Conservation (phyloP, 2,113 vertebrate species). For the Acanthochromis polyacanthus region DNA sequence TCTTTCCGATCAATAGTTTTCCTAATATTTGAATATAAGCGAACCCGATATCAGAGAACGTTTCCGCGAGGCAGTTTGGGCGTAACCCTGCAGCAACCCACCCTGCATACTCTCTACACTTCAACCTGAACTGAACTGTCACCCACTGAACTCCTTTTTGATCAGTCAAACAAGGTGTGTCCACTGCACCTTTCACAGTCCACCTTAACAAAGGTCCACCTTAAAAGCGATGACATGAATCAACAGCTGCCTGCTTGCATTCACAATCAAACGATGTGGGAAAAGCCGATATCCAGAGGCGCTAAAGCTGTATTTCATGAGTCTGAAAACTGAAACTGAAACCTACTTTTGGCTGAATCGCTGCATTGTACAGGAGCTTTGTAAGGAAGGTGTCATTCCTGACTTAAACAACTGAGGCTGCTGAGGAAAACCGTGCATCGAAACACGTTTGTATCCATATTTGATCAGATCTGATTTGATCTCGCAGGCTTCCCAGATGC, state of each 20-base stretch:
- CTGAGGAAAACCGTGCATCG: neutral
- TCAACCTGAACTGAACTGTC: neutral
- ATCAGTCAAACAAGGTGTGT: neutral
- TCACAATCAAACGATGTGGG: neutral
- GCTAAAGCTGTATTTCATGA: slow-evolving; percentile 12
- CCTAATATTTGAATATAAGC: neutral
- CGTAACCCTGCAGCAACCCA: slow-evolving; percentile 33
- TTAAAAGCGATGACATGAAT: slow-evolving; percentile 17
- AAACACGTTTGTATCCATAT: neutral
- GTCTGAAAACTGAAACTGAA: slow-evolving; percentile 16
- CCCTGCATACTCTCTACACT: neutral
- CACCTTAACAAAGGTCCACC: slow-evolving; percentile 22
- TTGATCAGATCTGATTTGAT: slow-evolving; percentile 4
- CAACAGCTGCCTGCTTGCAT: slow-evolving; percentile 5
- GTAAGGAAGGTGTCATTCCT: neutral
- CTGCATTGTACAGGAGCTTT: neutral
- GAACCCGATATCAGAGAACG: neutral
- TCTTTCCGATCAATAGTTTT: slow-evolving; percentile 4
- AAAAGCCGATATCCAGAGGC: neutral
- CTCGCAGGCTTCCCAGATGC: neutral
- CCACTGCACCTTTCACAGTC: neutral
- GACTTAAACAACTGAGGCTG: neutral
- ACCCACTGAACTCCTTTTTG: neutral
- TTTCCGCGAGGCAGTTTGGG: neutral
- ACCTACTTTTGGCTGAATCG: neutral